Evolutionary conservation across 2,797 vertebrate genomes (phyloP), one percentile per base, ranked within the genome.

Genomic region (Pangasius sanitwongsei): DNA sequence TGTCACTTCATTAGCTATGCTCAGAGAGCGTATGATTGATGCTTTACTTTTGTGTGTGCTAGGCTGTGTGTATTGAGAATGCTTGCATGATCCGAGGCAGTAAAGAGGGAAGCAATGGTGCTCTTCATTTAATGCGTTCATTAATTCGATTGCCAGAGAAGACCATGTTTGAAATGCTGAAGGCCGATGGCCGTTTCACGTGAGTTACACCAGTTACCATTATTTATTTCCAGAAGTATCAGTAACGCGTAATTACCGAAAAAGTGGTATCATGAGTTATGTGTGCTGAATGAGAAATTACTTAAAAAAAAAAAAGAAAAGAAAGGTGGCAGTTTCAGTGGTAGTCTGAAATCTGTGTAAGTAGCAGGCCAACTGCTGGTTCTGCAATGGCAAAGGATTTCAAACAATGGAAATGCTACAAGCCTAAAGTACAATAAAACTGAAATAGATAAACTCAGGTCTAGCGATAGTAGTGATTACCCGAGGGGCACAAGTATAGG

Each of bases 61-160:
- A 99, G 99, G 96, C 98, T 81, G 97, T 98, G 86, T 99, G 99
- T 93, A 92, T 99, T 91, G 99, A 99, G 94, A 99, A 99, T 57
- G 95, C 98, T 48, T 99, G 99, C 89, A 98, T 99, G 98, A 59
- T 98, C 50, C 96, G 96, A 83, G 98, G 98, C 88, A 97, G 97
- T 87, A 99, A 97, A 93, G 97, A 98, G 88, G 98, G 98, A 91
- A 97, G 97, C 89, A 98, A 99, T 1, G 97, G 98, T 0, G 97
- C 96, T 9, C 96, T 99, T 87, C 97, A 99, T 59, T 25, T 97
- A 25, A 96, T 99, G 93, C 96, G 65, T 11, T 94, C 97, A 28
- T 92, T 99, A 88, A 98, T 99, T 93, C 96, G 93, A 84, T 96
- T 97, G 3, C 95, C 98, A 0, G 96, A 98, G 86, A 96, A 96